Conservation (phyloP, 2,113 vertebrate genomes). For the Brachypteracias leptosomus region DNA sequence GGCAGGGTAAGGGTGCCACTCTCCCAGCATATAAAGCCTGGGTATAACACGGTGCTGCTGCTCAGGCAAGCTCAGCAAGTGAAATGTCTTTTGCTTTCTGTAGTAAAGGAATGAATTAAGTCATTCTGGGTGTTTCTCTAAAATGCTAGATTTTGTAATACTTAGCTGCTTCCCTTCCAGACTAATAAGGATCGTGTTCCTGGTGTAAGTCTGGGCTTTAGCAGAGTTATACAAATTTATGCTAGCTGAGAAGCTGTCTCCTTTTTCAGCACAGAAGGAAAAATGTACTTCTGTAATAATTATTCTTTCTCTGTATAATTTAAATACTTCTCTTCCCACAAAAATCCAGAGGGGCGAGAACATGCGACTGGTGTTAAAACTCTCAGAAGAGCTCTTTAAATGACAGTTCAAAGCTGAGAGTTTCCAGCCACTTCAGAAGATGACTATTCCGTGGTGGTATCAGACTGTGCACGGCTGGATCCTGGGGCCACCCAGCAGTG, state of each 20-base stretch:
- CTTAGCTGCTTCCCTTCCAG: background rate
- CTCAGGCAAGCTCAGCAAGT: background rate
- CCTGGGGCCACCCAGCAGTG: background rate
- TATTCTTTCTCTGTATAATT: background rate
- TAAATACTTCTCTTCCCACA: background rate
- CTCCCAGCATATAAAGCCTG: background rate
- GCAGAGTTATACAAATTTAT: background rate
- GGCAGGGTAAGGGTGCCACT: conserved; percentile 86
- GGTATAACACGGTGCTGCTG: background rate
- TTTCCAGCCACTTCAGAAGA: background rate
- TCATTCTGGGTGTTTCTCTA: background rate
- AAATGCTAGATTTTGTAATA: background rate
- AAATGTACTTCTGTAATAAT: background rate
- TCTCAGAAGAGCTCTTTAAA: background rate
- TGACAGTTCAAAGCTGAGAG: background rate
- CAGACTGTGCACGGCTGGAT: background rate
- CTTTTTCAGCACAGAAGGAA: background rate
- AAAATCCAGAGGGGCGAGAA: background rate
- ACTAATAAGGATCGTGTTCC: background rate
- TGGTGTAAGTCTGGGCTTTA: background rate
- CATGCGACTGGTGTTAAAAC: background rate
- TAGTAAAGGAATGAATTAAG: background rate
- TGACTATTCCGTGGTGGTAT: accelerated
- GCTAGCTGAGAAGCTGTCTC: background rate
- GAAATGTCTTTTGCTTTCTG: background rate